These are phyloP conservation scores for Nymphalis io DNA, from an alignment of 1,140 invertebrate species.

Conservation along the genomic window DNA sequence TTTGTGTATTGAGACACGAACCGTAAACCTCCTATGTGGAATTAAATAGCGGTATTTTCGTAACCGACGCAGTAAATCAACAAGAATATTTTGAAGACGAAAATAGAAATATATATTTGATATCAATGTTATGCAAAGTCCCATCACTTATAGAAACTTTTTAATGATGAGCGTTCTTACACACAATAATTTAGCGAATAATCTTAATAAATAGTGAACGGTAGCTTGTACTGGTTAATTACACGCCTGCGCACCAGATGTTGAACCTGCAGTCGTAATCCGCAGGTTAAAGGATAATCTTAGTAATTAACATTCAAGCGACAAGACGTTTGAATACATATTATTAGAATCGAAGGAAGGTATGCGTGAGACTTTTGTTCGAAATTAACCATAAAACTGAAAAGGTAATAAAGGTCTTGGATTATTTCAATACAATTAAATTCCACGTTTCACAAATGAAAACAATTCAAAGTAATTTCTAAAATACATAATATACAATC, in stretches of 20 bases:
- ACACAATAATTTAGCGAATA: conserved; percentile 41
- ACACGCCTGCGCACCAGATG: conserved; percentile 63
- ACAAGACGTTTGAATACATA: conserved; percentile 30
- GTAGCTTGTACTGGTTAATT: conserved; percentile 62
- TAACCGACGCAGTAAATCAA: background rate
- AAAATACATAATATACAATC: background rate
- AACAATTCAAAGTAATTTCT: background rate
- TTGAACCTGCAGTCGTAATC: conserved; percentile 39
- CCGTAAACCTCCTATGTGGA: conserved; percentile 6
- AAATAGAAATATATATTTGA: background rate
- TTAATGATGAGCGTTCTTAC: conserved; percentile 3
- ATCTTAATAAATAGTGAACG: conserved; percentile 52
- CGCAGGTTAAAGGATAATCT: conserved; percentile 52
- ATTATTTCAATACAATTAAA: background rate
- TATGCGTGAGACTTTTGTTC: conserved; percentile 26
- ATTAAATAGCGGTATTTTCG: conserved; percentile 20
- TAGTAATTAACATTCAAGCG: conserved; percentile 50
- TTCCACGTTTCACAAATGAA: background rate
- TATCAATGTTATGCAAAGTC: background rate
- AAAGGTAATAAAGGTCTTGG: background rate
- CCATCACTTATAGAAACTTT: background rate
- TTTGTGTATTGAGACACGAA: conserved; percentile 23
- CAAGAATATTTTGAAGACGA: background rate
- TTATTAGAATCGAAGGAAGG: conserved; percentile 26
- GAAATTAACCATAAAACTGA: conserved; percentile 11